Evolutionary conservation across 1,140 invertebrate species (phyloP).

Genomic region (Drosophila nannoptera): DNA sequence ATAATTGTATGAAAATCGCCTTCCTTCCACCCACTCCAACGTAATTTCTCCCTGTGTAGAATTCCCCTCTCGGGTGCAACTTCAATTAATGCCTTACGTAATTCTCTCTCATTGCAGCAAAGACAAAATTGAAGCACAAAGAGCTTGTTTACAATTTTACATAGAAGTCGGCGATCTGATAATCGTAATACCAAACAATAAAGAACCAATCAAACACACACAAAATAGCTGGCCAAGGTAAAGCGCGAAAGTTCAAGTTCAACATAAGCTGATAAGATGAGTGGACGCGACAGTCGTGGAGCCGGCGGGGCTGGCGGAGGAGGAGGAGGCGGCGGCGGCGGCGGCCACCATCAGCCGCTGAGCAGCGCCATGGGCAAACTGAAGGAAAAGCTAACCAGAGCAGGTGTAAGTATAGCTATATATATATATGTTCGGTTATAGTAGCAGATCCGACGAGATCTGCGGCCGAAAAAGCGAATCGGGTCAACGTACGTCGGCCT

Average conservation of each 20-base stretch:
- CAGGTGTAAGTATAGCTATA: neutral
- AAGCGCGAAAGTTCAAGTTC: slow-evolving; percentile 56
- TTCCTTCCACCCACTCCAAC: too few species aligned
- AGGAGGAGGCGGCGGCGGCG: slow-evolving; percentile 54
- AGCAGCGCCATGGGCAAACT: slow-evolving; percentile 78
- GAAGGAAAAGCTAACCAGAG: slow-evolving; percentile 68
- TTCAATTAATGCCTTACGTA: neutral
- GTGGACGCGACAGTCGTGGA: slow-evolving; percentile 75
- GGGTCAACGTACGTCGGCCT: too few species aligned
- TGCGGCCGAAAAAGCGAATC: too few species aligned
- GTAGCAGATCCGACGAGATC: too few species aligned
- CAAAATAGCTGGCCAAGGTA: slow-evolving; percentile 23
- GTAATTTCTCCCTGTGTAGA: neutral
- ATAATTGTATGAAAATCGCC: too few species aligned
- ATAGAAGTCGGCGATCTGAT: slow-evolving; percentile 1
- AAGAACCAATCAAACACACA: slow-evolving; percentile 6
- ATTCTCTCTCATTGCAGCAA: slow-evolving; percentile 54
- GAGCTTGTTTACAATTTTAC: slow-evolving; percentile 36
- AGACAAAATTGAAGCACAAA: slow-evolving; percentile 48
- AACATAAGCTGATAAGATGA: slow-evolving; percentile 73
- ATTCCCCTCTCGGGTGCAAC: neutral
- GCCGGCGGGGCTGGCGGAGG: slow-evolving; percentile 58
- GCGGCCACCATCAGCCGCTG: slow-evolving; percentile 67
- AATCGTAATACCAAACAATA: slow-evolving; percentile 8
- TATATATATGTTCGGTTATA: too few species aligned